Base-by-base conservation (phyloP, 2,888 invertebrate genomes). In the Petrolisthes manimaculis region DNA sequence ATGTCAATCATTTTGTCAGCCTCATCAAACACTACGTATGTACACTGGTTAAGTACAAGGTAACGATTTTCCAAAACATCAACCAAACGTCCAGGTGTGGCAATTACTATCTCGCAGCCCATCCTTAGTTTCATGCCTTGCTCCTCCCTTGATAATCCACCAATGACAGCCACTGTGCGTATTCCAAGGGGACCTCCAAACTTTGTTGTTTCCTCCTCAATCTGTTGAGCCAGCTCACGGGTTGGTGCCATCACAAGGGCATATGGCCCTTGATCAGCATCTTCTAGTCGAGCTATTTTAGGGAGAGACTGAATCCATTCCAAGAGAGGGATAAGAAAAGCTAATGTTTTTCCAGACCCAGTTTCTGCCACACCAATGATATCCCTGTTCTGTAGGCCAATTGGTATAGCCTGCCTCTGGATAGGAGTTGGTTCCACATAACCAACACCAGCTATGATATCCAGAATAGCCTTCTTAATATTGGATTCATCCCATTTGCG, bases 1-100 rank as follows among this genome's bases (percentile, higher is more conserved):
- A 99, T 99, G 94, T 99, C 99, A 93, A 99, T 98, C 99, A 99
- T 99, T 92, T 99, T 95, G 94, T 99, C 99, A 61, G 99, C 99
- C 94, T 98, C 97, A 92, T 97, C 97, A 84, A 97, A 94, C 5
- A 97, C 99, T 89, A 99, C 98, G 93, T 99, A 99, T 0, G 99
- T 99, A 93, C 99, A 99, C 92, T 99, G 97, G 93, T 96, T 97
- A 21, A 99, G 94, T 9, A 99, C 99, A 91, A 99, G 94, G 93
- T 99, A 99, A 89, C 99, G 95, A 93, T 99, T 99, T 94, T 99
- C 99, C 90, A 99, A 94, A 0, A 99, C 99, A 93, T 99, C 99
- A 91, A 99, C 98, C 78, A 99, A 95, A 95, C 99, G 97, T 94
- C 99, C 99, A 5, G 99, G 99, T 0, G 99, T 99, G 2, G 99